phyloP scores from a whole-genome alignment of 2,888 invertebrate genomes.

The Villa cingulata region DNA sequence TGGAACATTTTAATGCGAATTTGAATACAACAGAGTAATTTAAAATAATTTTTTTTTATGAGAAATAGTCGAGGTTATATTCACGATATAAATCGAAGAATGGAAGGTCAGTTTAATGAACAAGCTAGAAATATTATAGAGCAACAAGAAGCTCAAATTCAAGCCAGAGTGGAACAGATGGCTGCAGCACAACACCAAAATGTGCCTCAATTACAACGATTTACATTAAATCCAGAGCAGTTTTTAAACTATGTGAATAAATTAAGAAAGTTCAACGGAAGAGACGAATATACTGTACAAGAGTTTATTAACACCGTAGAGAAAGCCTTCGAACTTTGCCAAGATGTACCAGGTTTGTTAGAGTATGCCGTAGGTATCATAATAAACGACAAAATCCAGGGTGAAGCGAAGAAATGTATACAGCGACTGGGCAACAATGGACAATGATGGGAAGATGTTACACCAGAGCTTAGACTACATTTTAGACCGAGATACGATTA shows the following conservation, averaged over 20 bases:
- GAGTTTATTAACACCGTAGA: neutral
- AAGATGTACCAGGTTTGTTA: neutral
- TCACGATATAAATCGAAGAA: neutral
- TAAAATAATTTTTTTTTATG: neutral
- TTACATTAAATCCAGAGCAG: neutral
- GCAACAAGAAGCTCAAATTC: neutral
- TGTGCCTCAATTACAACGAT: neutral
- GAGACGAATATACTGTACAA: neutral
- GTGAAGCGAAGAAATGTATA: conserved; percentile 4
- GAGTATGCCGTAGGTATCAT: neutral
- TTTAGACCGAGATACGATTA: neutral
- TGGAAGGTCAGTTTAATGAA: neutral
- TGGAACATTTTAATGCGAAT: too few relatives aligned
- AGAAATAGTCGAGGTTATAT: neutral
- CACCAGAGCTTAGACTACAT: conserved; percentile 2
- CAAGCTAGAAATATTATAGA: neutral
- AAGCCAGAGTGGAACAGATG: neutral
- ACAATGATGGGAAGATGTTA: neutral
- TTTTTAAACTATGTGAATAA: conserved; percentile 1
- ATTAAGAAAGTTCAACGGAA: neutral
- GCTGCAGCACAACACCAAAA: neutral
- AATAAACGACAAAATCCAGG: neutral
- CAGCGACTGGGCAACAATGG: neutral
- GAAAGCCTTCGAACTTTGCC: neutral
- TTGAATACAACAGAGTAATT: too few relatives aligned